Evolutionary conservation across 2,888 invertebrate genomes (phyloP), one percentile per base, ranked within the genome.

Genomic region (Hirudinaria manillensis): DNA sequence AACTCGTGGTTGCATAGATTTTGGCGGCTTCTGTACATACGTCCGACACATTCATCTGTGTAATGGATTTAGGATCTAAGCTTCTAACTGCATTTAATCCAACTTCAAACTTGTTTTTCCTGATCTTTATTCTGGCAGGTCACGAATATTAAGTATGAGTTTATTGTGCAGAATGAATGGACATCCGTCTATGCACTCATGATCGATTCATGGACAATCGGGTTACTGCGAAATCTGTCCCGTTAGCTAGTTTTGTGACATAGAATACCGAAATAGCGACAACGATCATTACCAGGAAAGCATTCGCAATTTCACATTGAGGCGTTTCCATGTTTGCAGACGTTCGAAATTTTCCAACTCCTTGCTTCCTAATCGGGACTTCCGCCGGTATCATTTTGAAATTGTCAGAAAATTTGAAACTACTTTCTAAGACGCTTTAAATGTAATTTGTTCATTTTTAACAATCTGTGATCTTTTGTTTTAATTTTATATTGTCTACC

Each of bases 381-480:
- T 61, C 61, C 29, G 21, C 61, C 61, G 29, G 61, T n/a, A 61
- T 61, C 7, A 61, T 16, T 27, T 27, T 29, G 61, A 61, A 27
- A 61, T 61, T 61, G 24, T 61, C 61, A 61, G 29, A 61, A 16
- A 10, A 61, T 45, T 45, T 45, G 45, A 45, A 45, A 61, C 29
- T 61, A 24, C 61, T 61, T 61, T 61, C 61, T 61, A 61, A 27
- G 29, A 29, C 24, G 61, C 61, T 61, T 61, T 61, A 61, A 61
- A 61, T 61, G 61, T 61, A 61, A 61, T 61, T 13, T 29, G 61
- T 61, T 61, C 24, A 61, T 61, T 61, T 61, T 61, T 61, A 27
- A 61, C 61, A 24, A 61, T 61, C 61, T 61, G 61, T 61, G 61
- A 61, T 61, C 61, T 61, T 61, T 61, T 61, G 61, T 61, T 61